Base-by-base conservation (phyloP, 2,113 vertebrate species). In the Polypterus bichir region DNA sequence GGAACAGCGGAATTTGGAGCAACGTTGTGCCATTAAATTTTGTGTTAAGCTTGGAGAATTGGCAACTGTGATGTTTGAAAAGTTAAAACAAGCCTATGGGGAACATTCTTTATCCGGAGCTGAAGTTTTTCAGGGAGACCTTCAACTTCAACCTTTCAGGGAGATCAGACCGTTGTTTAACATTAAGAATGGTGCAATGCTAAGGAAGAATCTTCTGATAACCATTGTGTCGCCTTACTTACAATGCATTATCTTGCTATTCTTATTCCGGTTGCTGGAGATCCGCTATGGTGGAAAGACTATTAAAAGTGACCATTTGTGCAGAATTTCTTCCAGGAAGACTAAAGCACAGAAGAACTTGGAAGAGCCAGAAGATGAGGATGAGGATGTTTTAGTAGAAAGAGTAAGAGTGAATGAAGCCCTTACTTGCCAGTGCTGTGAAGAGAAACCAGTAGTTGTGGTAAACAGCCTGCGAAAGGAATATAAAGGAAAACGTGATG, bases 391-490 rank as follows among this genome's bases (percentile, higher is more conserved):
- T 56, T 83, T 60, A 71, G 86, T 88, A 3, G 96, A 98, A 82
- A 89, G 89, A 65, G 80, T 89, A 4, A 68, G 90, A 1, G 94
- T 97, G 59, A 91, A 77, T 54, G 92, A 97, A 66, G 80, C 90
- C 1, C 81, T 93, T 68, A 86, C 71, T 56, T 85, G 87, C 70
- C 89, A 87, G 72, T 81, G 79, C 60, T 88, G 88, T 9, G 87
- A 95, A 60, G 93, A 97, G 96, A 89, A 93, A 70, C 93, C 96
- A 0, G 84, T 83, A 0, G 83, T 98, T 72, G 86, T 97, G 54
- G 89, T 94, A 59, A 93, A 79, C 62, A 88, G 82, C 77, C 76
- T 98, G 69, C 88, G 86, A 78, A 98, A 98, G 64, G 88, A 92
- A 70, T 94, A 91, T 67, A 84, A 88, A 4, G 82, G 89, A 65